Evolutionary conservation across 2,888 invertebrate genomes (phyloP).

Genomic region (Koerneria pararmatus): DNA sequence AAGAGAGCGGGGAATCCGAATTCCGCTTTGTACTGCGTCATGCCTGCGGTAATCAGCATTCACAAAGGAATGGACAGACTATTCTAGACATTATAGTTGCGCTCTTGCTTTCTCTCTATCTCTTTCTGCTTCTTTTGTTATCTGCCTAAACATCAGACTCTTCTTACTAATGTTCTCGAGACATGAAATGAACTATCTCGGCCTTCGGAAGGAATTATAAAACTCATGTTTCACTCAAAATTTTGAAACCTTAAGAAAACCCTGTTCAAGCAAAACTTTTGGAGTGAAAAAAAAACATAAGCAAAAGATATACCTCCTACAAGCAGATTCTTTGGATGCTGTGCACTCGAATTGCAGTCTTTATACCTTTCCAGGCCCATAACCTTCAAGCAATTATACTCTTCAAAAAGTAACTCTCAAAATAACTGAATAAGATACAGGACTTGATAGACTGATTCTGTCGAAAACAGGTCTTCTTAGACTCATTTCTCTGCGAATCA

Average conservation of each 20-base stretch:
- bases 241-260: no score
- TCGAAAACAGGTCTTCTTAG: no score
- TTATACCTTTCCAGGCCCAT: constrained; percentile 55
- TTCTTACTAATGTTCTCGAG: background rate
- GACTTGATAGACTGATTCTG: no score
- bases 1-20: constrained; percentile 61
- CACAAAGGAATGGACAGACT: no score
- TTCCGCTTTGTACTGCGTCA: constrained; percentile 63
- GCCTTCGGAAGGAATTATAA: no score
- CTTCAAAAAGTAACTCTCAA: no score
- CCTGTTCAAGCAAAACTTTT: background rate
- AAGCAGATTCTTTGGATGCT: constrained; percentile 45
- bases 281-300: constrained; percentile 3
- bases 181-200: background rate
- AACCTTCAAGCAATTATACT: constrained; percentile 30
- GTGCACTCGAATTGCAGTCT: constrained; percentile 43
- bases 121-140: background rate
- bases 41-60: constrained; percentile 58
- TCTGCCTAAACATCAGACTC: background rate
- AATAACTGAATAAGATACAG: no score
- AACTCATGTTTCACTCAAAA: no score
- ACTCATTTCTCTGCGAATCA: no score
- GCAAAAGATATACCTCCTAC: constrained; percentile 18
- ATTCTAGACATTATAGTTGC: background rate
- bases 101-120: constrained; percentile 16